Base-by-base conservation (phyloP, 2,888 invertebrate genomes). In the Merodon equestris region DNA sequence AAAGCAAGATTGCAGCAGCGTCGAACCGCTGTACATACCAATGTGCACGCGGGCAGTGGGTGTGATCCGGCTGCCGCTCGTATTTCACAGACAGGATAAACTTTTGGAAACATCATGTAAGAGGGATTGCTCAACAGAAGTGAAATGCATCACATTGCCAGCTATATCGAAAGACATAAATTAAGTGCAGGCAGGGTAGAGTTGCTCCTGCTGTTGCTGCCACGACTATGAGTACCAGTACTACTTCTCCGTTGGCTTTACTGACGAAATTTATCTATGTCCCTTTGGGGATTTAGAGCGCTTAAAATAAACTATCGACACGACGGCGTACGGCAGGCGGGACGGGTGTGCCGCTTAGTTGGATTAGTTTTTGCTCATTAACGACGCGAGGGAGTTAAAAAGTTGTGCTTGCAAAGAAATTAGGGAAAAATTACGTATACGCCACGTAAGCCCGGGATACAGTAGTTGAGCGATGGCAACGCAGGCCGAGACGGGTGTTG, bases 281-380 rank as follows among this genome's bases (percentile, higher is more conserved):
- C 45, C 63, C 63, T 64, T 70, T 54, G 68, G 66, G 60, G 57
- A 64, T 64, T 68, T n/a, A 53, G 44, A 56, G 58, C 64, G 74
- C 64, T 70, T 79, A 68, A 79, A 79, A 68, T 63, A 68, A 79
- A 79, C 79, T 79, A 79, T 79, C 63, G 79, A 77, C 72, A 72
- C 51, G 57, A 73, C 56, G 54, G 45, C 27, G 67, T 51, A 73
- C 48, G 57, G 61, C 36, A 40, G 7, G 27, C 27, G 27, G 3
- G 27, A 40, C 44, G 34, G 14, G 44, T 42, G 44, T 50, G 58
- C 74, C 53, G 73, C 79, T 74, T 70, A 70, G 68, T 79, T 81
- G 75, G 74, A 75, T 81, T 74, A 87, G 87, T 87, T 87, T 87
- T 87, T 87, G 88, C 88, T 87, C 88, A 88, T 87, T 87, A 87